Evolutionary conservation across 2,113 vertebrate genomes (phyloP).

Genomic region (Monopterus albus): DNA sequence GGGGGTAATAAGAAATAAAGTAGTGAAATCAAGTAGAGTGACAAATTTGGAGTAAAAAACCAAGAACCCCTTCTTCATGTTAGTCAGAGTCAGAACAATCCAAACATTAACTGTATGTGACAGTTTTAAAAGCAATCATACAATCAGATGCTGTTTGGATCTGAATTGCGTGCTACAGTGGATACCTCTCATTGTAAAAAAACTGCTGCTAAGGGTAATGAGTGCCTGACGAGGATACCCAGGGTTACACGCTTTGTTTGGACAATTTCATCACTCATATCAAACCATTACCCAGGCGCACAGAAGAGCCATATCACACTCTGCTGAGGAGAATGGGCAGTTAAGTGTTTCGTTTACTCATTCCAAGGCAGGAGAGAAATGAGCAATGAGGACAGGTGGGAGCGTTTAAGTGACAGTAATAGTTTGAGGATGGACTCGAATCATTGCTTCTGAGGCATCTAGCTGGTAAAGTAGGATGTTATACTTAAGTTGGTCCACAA

Average conservation of each 20-base stretch:
- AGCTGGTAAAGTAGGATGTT: neutral
- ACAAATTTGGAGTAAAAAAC: conserved; percentile 33
- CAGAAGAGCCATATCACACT: conserved; percentile 34
- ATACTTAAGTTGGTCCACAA: conserved; percentile 4
- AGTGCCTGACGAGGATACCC: conserved; percentile 24
- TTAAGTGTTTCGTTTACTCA: conserved; percentile 49
- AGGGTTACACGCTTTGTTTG: conserved; percentile 48
- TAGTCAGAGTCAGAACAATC: conserved; percentile 18
- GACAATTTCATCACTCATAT: conserved; percentile 43
- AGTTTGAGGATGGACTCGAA: conserved; percentile 42
- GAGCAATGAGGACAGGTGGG: conserved; percentile 53
- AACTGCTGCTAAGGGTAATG: conserved; percentile 38
- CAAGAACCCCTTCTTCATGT: conserved; percentile 20
- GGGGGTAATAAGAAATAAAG: conserved; percentile 35
- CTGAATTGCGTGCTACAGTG: conserved; percentile 14
- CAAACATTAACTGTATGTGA: conserved; percentile 35
- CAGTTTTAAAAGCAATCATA: conserved; percentile 46
- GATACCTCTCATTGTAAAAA: conserved; percentile 16
- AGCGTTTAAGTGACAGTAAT: conserved; percentile 48
- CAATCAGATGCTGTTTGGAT: conserved; percentile 39
- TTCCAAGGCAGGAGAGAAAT: conserved; percentile 41
- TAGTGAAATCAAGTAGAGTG: conserved; percentile 24
- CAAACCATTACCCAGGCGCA: conserved; percentile 39
- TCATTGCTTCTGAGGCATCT: conserved; percentile 23
- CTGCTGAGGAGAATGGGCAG: conserved; percentile 40